Conservation (phyloP, 2,888 invertebrate species). For the Habrosyne pyritoides region DNA sequence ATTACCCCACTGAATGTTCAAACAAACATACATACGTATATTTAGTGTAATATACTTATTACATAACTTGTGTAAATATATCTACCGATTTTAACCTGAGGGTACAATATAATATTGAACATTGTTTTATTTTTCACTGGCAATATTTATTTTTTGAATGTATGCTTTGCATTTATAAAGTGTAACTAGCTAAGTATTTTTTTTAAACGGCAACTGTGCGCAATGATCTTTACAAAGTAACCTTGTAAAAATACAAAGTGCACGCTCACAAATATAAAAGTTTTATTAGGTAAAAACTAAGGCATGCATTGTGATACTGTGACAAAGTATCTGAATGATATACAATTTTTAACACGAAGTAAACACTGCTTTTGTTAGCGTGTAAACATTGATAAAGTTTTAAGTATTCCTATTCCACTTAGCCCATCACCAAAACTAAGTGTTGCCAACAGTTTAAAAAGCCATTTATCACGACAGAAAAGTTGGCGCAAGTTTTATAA, state of each 20-base stretch:
- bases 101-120: conserved; percentile 42
- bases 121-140: conserved; percentile 54
- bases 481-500: conserved; percentile 64
- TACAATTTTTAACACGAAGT: background rate
- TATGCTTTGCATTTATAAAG: conserved; percentile 32
- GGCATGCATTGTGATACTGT: no score
- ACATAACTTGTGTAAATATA: conserved; percentile 53
- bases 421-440: conserved; percentile 35
- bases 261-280: no score
- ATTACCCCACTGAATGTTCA: conserved; percentile 32
- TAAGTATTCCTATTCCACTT: conserved; percentile 31
- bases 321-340: no score
- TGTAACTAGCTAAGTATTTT: conserved; percentile 32
- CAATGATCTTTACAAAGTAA: background rate
- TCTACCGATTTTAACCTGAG: background rate
- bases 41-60: conserved; percentile 33
- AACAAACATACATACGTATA: background rate
- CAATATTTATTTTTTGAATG: conserved; percentile 40
- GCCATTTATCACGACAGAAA: conserved; percentile 64
- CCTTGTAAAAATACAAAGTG: background rate
- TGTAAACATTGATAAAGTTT: conserved; percentile 8
- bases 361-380: background rate
- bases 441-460: conserved; percentile 76
- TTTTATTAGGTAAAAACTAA: no score
- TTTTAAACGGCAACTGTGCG: no score